Percentiles rank a stretch among this genome's conserved stretches.
These are phyloP conservation scores for Ictidomys tridecemlineatus DNA, from an alignment of 2,113 vertebrate species.

Conservation along the genomic window DNA sequence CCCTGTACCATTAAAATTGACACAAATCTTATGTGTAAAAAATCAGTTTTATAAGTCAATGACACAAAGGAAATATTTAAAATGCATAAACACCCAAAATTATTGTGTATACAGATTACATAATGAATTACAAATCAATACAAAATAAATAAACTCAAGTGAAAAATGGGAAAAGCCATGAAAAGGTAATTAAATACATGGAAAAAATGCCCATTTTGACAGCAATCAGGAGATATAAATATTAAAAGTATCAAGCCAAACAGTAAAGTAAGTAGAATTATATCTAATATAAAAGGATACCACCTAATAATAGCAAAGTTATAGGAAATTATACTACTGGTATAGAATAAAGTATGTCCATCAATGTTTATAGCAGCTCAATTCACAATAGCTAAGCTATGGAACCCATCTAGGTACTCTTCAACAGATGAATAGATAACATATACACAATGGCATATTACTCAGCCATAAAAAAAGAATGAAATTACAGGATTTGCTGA, in stretches of 20 bases:
- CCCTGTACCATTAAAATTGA: not conserved
- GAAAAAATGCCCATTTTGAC: not conserved
- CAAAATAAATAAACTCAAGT: not conserved
- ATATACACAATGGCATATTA: too few species aligned
- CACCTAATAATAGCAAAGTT: not conserved
- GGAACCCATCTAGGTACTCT: too few species aligned
- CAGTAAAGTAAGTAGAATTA: not conserved
- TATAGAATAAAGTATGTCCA: not conserved
- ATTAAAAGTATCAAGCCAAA: not conserved
- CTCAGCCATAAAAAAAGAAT: too few species aligned
- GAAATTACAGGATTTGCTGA: too few species aligned
- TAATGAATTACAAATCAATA: not conserved
- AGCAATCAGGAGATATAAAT: not conserved
- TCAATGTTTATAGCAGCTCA: too few species aligned
- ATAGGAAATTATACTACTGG: not conserved
- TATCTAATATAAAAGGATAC: not conserved
- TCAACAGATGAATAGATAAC: too few species aligned
- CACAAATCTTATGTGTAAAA: slow-evolving; percentile 41
- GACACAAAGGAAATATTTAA: slow-evolving; percentile 1
- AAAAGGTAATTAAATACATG: not conserved
- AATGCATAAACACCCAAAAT: not conserved
- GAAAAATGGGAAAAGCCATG: not conserved
- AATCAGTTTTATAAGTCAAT: not conserved
- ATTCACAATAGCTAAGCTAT: too few species aligned
- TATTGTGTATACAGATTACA: not conserved